Percentiles rank a stretch among this genome's conserved stretches.
Evolutionary conservation across 2,113 vertebrate genomes (phyloP).

Genomic region (Pomatorhinus ruficollis): DNA sequence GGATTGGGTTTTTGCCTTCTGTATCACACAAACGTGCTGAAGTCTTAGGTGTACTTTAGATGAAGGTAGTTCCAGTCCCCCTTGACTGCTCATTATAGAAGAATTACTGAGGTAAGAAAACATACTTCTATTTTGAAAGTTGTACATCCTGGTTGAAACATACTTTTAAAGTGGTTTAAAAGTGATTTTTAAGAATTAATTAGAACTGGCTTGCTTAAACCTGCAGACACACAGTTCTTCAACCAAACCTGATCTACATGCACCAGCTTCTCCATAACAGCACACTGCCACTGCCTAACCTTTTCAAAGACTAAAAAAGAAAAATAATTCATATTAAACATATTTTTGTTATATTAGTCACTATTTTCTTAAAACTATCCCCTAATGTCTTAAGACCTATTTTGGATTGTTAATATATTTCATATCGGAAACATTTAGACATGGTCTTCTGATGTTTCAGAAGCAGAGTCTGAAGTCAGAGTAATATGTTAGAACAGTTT

Average conservation of each 20-base stretch:
- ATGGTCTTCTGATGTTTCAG: not conserved
- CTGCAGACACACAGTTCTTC: not conserved
- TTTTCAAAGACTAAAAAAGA: not conserved
- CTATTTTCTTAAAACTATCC: not conserved
- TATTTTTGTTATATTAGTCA: not conserved
- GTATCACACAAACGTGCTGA: not conserved
- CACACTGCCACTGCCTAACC: not conserved
- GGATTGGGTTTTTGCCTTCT: not conserved
- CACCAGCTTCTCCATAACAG: not conserved
- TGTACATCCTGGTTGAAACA: not conserved
- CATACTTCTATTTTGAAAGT: not conserved
- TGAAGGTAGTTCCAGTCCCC: not conserved
- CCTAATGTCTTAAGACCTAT: not conserved
- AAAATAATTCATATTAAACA: not conserved
- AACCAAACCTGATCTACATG: not conserved
- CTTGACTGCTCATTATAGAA: not conserved
- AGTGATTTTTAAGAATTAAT: not conserved
- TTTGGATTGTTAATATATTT: not conserved
- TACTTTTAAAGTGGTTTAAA: not conserved
- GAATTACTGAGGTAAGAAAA: not conserved
- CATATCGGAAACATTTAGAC: not conserved
- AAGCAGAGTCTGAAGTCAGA: not conserved
- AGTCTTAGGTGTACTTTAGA: not conserved
- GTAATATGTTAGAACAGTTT: not conserved
- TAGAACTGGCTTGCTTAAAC: not conserved